Evolutionary conservation across 2,888 invertebrate genomes (phyloP), one percentile per base, ranked within the genome.

Genomic region (Miltochrista miniata): DNA sequence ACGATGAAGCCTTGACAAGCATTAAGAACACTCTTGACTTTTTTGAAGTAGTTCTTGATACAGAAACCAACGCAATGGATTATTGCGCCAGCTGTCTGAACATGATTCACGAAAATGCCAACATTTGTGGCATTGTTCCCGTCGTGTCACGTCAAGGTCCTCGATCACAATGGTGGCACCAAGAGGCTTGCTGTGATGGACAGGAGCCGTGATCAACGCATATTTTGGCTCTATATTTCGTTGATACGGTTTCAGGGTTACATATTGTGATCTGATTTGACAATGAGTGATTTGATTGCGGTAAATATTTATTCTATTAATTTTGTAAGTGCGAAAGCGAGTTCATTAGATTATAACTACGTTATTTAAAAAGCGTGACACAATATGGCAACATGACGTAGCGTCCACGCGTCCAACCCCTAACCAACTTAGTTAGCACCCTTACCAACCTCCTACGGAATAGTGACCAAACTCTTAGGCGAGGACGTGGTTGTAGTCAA

Each of bases 161-260:
- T n/a, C 10, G 18, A 35, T 31, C 34, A 46, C 33, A 33, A 13
- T 30, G 1, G 8, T 36, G 41, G 15, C 35, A 35, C 35, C 39
- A 31, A 37, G 37, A 45, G 48, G 33, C 12, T 12, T 24, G 29
- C 30, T 2, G 14, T 56, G 63, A 63, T 50, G 52, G 66, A 63
- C 66, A 65, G 65, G 51, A 53, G 56, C 58, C 64, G 61, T 66
- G 61, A 66, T 54, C 58, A 46, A 31, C 41, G 46, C 47, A 29
- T 59, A 45, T 57, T 61, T 61, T 52, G 42, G 14, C 13, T 50
- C 45, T 41, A 18, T 41, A 13, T 40, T 15, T 41, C 10, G 51
- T 46, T 59, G 61, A 61, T 63, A 53, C 47, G 47, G 33, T 52
- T 61, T 57, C 38, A 47, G 36, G 66, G 66, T 51, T 64, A 49